These are phyloP conservation scores for Gopherus evgoodei DNA, from an alignment of 2,113 vertebrate species.

Conservation along the genomic window DNA sequence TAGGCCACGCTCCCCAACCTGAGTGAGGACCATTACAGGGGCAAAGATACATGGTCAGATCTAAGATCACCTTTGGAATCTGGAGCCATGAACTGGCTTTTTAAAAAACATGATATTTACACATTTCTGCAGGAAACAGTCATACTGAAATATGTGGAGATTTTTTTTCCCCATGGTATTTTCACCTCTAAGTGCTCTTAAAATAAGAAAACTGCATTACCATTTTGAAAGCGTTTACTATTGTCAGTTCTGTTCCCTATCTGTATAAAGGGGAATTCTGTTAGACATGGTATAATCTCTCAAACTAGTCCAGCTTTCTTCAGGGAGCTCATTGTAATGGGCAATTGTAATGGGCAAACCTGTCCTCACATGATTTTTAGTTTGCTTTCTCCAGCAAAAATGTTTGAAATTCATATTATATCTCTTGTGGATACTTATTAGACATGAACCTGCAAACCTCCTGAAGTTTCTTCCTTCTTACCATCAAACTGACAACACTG, in stretches of 20 bases:
- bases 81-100: neutral
- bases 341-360: neutral
- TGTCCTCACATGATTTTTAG: neutral
- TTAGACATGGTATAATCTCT: neutral
- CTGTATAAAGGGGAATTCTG: neutral
- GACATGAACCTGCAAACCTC: neutral
- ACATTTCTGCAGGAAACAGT: neutral
- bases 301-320: neutral
- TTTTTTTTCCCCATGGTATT: neutral
- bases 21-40: too few relatives aligned
- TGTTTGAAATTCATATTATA: neutral
- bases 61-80: neutral
- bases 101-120: neutral
- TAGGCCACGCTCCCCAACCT: too few relatives aligned
- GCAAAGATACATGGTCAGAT: neutral
- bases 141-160: neutral
- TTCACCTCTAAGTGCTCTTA: neutral
- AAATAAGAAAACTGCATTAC: neutral
- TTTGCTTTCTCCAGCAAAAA: neutral
- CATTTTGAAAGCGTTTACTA: neutral
- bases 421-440: neutral
- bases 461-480: neutral
- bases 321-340: neutral
- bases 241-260: neutral
- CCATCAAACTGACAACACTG: neutral